Base-by-base conservation (phyloP, 64 coral and sea anemone genomes). In the Montipora cactus region DNA sequence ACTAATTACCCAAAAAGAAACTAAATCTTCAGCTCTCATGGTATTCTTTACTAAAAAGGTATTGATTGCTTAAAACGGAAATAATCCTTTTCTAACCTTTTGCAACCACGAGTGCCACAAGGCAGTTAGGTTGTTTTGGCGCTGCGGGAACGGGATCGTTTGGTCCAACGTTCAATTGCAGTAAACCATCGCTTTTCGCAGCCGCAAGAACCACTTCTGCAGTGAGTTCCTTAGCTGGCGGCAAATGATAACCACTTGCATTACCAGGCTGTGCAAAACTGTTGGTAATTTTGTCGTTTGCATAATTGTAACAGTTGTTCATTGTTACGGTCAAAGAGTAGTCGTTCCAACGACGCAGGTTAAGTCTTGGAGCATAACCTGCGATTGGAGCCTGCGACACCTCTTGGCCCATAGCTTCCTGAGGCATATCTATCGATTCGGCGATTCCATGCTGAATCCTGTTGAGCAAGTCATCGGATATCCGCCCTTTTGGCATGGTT, bases 261-360 rank as follows among this genome's bases (percentile, higher is more conserved):
- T 8, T 5, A 51, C 87, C 87, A 64, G 87, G 87, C 87, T 89
- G 87, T 46, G 87, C 87, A 77, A 89, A 89, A 50, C 87, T 77
- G 87, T 89, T 89, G 87, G 87, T 89, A 74, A 89, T 89, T 44
- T 89, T 89, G 23, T 75, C 12, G 74, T 89, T 78, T 77, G 73
- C 87, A 44, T 89, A 89, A 52, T 89, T 89, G 87, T 89, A 89
- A 74, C 87, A 89, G 87, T 89, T 89, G 87, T 89, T 50, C 74
- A 2, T 73, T 25, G 0, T 89, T 49, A 23, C 74, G 5, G 1
- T 2, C 5, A 77, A 0, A 3, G 44, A 0, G 10, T 19, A 0
- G 1, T 37, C 7, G 13, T 89, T 89, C 87, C 87, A 89, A 47
- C 74, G 59, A 25, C 1, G 5, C 72, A 44, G 87, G 44, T 89